Evolutionary conservation across 2,797 vertebrate species (phyloP), one percentile per base, ranked within the genome.

Genomic region (Oryzias sinensis): DNA sequence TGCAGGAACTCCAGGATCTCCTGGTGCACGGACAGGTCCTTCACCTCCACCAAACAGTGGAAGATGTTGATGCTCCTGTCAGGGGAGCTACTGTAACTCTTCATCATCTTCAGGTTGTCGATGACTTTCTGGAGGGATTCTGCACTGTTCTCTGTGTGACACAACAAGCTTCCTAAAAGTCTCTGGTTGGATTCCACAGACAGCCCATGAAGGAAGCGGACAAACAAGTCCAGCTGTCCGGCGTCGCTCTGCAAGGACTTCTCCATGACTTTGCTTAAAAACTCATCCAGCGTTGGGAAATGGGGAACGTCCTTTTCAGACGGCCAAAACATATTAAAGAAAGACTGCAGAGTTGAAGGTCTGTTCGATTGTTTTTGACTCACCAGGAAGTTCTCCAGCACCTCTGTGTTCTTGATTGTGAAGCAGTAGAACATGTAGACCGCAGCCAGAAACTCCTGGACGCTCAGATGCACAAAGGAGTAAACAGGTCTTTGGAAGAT

Each of bases 381-480:
- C 33, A 37, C 9, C 33, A 37, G 33, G 33, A 37, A 37, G 33
- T 37, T 37, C 33, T 37, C 33, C 2, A 69, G 49, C 4, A 53
- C 65, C 5, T 69, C 45, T 14, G 0, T 16, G 22, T 63, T 33
- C 33, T 49, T 64, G 20, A n/a, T 56, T 3, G 48, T 22, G 55
- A 62, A 69, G 47, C 57, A 68, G 47, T 69, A 54, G 45, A 57
- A n/a, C 41, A 37, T 37, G 33, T 37, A 37, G 33, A 37, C 33
- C 3, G 33, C 33, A 37, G 33, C 33, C 33, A 37, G 69, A 53
- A 20, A 83, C 50, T 81, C 79, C 49, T 83, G 81, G 45, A 83
- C 37, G 20, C 60, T 81, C 43, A 68, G 53, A 49, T 83, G 81
- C 22, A 81, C 61, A 53, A 83, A 83, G 59, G 61, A 65, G 61